Base-by-base conservation (phyloP, 1,140 invertebrate species). In the Rhynchophorus ferrugineus region DNA sequence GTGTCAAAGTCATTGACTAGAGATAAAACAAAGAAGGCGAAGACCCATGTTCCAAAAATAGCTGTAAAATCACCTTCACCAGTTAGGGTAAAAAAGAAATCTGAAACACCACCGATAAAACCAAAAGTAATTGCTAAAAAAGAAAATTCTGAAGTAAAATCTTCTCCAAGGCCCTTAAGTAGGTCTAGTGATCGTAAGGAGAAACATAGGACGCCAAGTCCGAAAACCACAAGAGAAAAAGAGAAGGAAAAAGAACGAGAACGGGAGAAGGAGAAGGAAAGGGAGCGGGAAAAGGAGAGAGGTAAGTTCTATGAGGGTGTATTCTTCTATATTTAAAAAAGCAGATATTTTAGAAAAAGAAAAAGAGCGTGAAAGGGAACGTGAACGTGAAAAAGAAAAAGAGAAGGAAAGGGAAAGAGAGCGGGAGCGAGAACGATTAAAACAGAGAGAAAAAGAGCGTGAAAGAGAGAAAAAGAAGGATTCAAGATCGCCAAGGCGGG, bases 51-150 rank as follows among this genome's bases (percentile, higher is more conserved):
- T 22, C 17, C 18, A 2, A 54, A 54, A 22, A 7, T 22, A 8
- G 22, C 29, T 3, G n/a, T 58, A 58, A 60, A 61, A 52, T 59
- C 69, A 57, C 29, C 70, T 55, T 45, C 69, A 51, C 45, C 73
- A 33, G 45, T 64, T 57, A 47, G 71, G 62, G 18, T 63, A 59
- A n/a, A 65, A 61, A 67, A 66, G 54, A 60, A 65, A 42, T 66
- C 65, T n/a, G 62, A 64, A 57, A 70, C 68, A 11, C 68, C 67
- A 7, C 68, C 68, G 5, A 54, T 19, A 60, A 76, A 68, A 69
- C 71, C 35, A 56, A 69, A 46, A 48, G 49, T 49, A 21, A 42
- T 9, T 48, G 65, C 8, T 60, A 73, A 48, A 61, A 72, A 43
- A 59, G 64, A 24, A 56, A 67, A 14, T 51, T 70, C 44, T 38